Base-by-base conservation (phyloP, 2,888 invertebrate species). In the Arrhopalites spinosus region DNA sequence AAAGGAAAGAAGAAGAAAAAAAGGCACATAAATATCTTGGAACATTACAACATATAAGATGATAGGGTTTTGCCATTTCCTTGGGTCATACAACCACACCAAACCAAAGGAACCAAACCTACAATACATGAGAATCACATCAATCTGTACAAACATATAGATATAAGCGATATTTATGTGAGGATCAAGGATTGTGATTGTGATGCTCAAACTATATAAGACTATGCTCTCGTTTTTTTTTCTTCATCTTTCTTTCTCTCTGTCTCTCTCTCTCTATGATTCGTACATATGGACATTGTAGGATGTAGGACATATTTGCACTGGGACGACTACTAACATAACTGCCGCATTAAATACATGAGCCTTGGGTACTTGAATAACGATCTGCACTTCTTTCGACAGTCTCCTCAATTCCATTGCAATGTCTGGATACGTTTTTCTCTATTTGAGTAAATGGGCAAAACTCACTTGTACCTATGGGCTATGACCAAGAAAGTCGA, bases 361-460 rank as follows among this genome's bases (percentile, higher is more conserved):
- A 66, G 66, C 66, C 30, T 66, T 43, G 17, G 43, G 45, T 66
- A 50, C 20, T 68, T 68, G 25, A 23, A 27, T 70, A 56, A 50
- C 56, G 50, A 70, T 50, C 53, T n/a, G 66, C 69, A 69, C 69
- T 69, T 45, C 53, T 53, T 69, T 69, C 69, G 30, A 70, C 70
- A 56, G 70, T 56, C 59, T 27, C 20, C 59, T 27, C 59, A 59
- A 59, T 59, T 25, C 59, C 59, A 59, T 23, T 59, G 27, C 59
- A 8, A 25, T 59, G 25, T 15, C 23, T 27, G 20, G 25, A 25
- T 25, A 2, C 7, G 50, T 50, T 50, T 15, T 17, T 15, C 15
- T 50, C 15, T 50, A 2, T 15, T n/a, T n/a, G 50, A 50, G 50
- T n/a, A n/a, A 50, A 50, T n/a, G 50, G n/a, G 50, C 5, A 47